Evolutionary conservation across 1,140 invertebrate species (phyloP).

Genomic region (Oscheius sp.): DNA sequence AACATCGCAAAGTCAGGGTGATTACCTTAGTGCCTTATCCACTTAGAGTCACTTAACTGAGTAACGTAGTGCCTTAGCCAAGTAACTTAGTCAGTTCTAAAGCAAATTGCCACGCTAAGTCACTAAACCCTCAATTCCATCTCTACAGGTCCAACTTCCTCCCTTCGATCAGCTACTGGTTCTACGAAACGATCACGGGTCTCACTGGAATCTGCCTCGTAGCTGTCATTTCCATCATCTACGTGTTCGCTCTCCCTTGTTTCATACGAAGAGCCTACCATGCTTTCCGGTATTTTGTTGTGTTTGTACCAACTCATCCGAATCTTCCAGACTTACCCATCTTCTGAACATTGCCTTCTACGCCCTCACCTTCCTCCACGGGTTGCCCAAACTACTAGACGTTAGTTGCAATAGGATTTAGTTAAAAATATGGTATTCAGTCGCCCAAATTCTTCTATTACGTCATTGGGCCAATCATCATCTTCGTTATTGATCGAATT

Average conservation of each 20-base stretch:
- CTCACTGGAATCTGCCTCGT: slow-evolving; percentile 90
- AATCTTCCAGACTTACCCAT: slow-evolving; percentile 72
- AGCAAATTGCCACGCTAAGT: no score
- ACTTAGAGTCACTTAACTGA: no score
- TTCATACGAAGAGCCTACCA: slow-evolving; percentile 78
- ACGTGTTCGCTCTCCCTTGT: slow-evolving; percentile 90
- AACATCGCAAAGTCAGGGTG: background rate
- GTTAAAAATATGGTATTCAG: slow-evolving; percentile 61
- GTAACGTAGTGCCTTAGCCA: no score
- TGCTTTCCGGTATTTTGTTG: slow-evolving; percentile 17
- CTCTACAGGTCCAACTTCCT: slow-evolving; percentile 61
- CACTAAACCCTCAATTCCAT: no score
- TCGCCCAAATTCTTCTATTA: slow-evolving; percentile 86
- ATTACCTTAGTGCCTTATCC: no score
- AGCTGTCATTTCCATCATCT: slow-evolving; percentile 81
- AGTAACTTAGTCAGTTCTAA: no score
- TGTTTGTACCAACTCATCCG: background rate
- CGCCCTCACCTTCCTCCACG: slow-evolving; percentile 84
- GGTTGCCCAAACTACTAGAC: slow-evolving; percentile 86
- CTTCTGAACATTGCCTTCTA: slow-evolving; percentile 87
- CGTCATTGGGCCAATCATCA: slow-evolving; percentile 81
- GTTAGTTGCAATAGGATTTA: slow-evolving; percentile 62
- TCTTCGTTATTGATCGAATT: slow-evolving; percentile 62
- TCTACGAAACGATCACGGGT: slow-evolving; percentile 67
- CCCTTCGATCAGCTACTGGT: slow-evolving; percentile 61